A percentile compares a stretch with the other conserved stretches of the same genome.
These are phyloP conservation scores for Stegostoma tigrinum DNA, from an alignment of 2,113 vertebrate genomes.

Conservation along the genomic window DNA sequence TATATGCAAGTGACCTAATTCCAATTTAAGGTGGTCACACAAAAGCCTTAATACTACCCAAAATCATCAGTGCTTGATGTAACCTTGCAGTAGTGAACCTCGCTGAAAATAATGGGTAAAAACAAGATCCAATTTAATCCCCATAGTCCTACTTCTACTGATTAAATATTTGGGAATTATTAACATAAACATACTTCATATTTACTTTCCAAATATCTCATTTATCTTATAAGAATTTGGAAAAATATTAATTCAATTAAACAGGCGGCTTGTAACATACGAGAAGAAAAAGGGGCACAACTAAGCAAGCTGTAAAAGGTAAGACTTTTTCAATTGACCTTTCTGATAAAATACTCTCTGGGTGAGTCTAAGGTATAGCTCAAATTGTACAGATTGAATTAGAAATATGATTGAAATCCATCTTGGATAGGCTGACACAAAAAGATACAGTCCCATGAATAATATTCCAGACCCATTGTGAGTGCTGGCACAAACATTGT, in stretches of 20 bases:
- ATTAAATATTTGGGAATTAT: slow-evolving; percentile 1
- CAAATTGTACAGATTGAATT: slow-evolving; percentile 43
- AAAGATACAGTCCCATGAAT: slow-evolving; percentile 19
- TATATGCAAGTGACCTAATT: background rate
- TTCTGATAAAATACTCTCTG: background rate
- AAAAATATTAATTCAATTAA: slow-evolving; percentile 40
- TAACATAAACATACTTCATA: slow-evolving; percentile 47
- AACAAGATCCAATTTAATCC: background rate
- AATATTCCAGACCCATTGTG: too few species aligned
- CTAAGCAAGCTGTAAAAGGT: slow-evolving; percentile 49
- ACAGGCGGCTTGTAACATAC: slow-evolving; percentile 43
- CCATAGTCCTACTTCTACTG: background rate
- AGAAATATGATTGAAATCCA: slow-evolving; percentile 42
- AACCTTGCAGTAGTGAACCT: background rate
- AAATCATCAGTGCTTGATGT: background rate
- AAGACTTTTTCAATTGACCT: slow-evolving; percentile 40
- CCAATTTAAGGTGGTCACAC: background rate
- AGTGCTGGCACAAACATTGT: background rate
- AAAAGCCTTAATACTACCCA: background rate
- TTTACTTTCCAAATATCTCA: slow-evolving; percentile 42
- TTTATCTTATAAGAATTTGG: slow-evolving; percentile 38
- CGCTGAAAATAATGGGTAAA: background rate
- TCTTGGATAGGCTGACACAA: slow-evolving; percentile 46
- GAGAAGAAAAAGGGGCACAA: slow-evolving; percentile 44
- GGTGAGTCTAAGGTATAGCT: background rate